Evolutionary conservation across 2,797 vertebrate genomes (phyloP).

Genomic region (Myioborus miniatus): DNA sequence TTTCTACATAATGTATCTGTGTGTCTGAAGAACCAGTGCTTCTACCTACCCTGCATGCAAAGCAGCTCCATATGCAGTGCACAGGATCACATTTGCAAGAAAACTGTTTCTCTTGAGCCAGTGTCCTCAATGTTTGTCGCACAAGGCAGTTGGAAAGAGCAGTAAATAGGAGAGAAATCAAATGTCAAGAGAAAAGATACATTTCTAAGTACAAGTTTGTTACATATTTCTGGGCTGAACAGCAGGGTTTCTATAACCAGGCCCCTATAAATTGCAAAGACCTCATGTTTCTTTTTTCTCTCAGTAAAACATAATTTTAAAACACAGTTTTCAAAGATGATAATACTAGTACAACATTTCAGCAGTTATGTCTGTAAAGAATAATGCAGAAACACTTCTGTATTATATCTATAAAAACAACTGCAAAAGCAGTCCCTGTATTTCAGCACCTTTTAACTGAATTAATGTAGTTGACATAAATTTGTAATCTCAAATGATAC

Average conservation of each 20-base stretch:
- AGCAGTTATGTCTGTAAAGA: background rate
- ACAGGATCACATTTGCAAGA: background rate
- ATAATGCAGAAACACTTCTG: background rate
- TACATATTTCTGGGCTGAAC: background rate
- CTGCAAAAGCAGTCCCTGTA: background rate
- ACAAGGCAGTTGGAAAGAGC: background rate
- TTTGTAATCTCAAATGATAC: background rate
- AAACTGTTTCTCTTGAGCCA: background rate
- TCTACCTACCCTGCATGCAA: background rate
- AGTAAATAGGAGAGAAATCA: background rate
- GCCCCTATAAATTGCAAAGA: background rate
- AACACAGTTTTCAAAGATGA: background rate
- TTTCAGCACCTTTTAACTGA: background rate
- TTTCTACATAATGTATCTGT: background rate
- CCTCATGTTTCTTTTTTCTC: background rate
- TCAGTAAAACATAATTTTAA: background rate
- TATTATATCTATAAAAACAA: background rate
- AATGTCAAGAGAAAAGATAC: background rate
- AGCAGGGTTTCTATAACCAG: background rate
- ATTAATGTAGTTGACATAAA: background rate
- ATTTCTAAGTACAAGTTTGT: background rate
- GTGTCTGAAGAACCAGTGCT: background rate
- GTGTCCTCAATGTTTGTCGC: background rate
- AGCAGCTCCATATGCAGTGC: background rate
- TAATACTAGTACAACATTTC: background rate